Evolutionary conservation across 1,140 invertebrate species (phyloP).

Genomic region (Drosophila melanica): DNA sequence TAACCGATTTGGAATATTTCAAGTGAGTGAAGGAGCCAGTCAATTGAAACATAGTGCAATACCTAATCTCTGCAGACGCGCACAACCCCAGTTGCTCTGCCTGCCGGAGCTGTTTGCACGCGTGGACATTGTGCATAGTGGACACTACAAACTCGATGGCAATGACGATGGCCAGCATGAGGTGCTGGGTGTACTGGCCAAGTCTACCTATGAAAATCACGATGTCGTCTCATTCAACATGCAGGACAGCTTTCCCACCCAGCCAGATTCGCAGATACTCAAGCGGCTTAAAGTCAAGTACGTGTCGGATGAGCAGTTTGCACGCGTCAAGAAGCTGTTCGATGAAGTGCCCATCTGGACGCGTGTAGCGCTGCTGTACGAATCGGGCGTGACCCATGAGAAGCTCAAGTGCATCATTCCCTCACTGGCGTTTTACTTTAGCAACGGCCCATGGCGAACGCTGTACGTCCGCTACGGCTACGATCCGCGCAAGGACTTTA

Average conservation of each 20-base stretch:
- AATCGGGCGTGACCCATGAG: conserved; percentile 87
- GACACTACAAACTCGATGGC: conserved; percentile 85
- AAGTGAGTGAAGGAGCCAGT: conserved; percentile 74
- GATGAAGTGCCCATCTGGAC: conserved; percentile 94
- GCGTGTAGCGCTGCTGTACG: conserved; percentile 88
- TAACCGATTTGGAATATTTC: conserved; percentile 87
- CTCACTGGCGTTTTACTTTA: conserved; percentile 92
- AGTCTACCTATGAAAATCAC: conserved; percentile 85
- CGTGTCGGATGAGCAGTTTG: conserved; percentile 76
- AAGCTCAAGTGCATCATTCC: conserved; percentile 92
- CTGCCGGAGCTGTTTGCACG: conserved; percentile 91
- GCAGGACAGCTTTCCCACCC: conserved; percentile 68
- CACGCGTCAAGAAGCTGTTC: conserved; percentile 86
- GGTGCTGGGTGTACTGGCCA: conserved; percentile 82
- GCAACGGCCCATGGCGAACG: conserved; percentile 94
- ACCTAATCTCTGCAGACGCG: conserved; percentile 69
- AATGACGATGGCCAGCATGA: conserved; percentile 71
- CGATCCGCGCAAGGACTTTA: conserved; percentile 92
- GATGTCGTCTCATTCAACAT: conserved; percentile 72
- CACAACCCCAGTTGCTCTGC: conserved; percentile 88
- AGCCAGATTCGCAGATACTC: conserved; percentile 67
- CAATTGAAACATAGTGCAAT: background rate
- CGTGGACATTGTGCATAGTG: conserved; percentile 88
- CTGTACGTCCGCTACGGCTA: conserved; percentile 94
- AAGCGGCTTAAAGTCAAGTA: conserved; percentile 84